Base-by-base conservation (phyloP, 2,888 invertebrate species). In the Epirrhoe tristata region DNA sequence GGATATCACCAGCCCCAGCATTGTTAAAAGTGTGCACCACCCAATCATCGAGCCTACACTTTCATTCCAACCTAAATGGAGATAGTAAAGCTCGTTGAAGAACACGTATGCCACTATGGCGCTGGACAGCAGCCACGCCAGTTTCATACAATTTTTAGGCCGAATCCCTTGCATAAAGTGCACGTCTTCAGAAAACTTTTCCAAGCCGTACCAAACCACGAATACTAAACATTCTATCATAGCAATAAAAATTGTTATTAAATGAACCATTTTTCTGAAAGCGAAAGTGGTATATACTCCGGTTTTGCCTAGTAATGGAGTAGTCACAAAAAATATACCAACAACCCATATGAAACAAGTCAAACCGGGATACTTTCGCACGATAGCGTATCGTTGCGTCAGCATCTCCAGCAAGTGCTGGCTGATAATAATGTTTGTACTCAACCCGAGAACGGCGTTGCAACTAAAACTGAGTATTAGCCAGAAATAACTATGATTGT, bases 161-260 rank as follows among this genome's bases (percentile, higher is more conserved):
- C 83, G 84, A 6, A 90, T 78, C 0, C 93, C 93, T 62, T 89
- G 82, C 91, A 93, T 93, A 60, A 93, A 93, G 74, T 93, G 93
- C 8, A 93, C 82, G 58, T 93, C 93, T 79, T 93, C 93, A 0
- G 84, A 82, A 75, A 93, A 91, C 63, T 73, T 86, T 1, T 83
- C 81, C 10, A 89, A 46, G 0, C 93, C 93, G 56, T 93, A 93
- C 77, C 86, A 86, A 24, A 89, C 39, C 0, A 93, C 75, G 58
- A 93, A 93, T 1, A 89, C 83, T 1, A 85, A 32, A 56, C 76
- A 81, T 74, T 93, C 89, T 1, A 88, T 5, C 14, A 81, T 66
- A 3, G 76, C 77, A 7, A 86, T 54, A 24, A 88, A 84, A 14
- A 82, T 75, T 1, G 78, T 69, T 7, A 87, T 46, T 4, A 82